These are phyloP conservation scores for Leptoteleia sp. DNA, from an alignment of 1,140 invertebrate genomes.

Conservation along the genomic window DNA sequence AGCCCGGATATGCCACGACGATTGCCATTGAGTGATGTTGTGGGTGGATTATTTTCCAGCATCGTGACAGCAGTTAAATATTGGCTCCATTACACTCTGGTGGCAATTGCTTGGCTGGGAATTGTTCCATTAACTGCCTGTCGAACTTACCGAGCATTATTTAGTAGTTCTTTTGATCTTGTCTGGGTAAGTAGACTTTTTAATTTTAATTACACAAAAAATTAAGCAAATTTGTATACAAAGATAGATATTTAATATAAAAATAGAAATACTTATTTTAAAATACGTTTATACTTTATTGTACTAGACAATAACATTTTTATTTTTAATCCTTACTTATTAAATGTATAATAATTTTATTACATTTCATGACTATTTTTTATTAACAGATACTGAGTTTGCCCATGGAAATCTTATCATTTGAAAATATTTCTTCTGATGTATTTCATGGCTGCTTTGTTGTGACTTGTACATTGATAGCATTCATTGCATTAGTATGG, in stretches of 20 bases:
- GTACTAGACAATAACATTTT: too few species aligned
- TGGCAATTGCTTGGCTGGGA: slow-evolving; percentile 98
- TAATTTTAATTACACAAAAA: too few species aligned
- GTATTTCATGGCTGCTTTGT: slow-evolving; percentile 98
- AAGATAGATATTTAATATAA: too few species aligned
- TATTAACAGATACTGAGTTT: too few species aligned
- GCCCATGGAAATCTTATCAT: slow-evolving; percentile 86
- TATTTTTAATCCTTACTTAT: too few species aligned
- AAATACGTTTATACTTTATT: too few species aligned
- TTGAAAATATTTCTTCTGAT: slow-evolving; percentile 95
- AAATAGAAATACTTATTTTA: too few species aligned
- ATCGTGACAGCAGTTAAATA: slow-evolving; percentile 95
- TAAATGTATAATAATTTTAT: too few species aligned
- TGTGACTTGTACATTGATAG: slow-evolving; percentile 96
- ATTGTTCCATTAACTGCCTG: slow-evolving; percentile 98
- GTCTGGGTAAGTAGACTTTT: slow-evolving; percentile 77
- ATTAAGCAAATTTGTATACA: too few species aligned
- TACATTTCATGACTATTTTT: too few species aligned
- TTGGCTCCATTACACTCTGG: slow-evolving; percentile 98
- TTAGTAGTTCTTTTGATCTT: slow-evolving; percentile 92
- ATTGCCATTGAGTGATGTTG: slow-evolving; percentile 94
- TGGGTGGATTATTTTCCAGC: slow-evolving; percentile 93
- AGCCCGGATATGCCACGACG: slow-evolving; percentile 99
- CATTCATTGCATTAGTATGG: slow-evolving; percentile 98
- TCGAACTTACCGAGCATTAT: slow-evolving; percentile 95